These are phyloP conservation scores for Subacronicta megacephala DNA, from an alignment of 2,888 invertebrate genomes.

Conservation along the genomic window DNA sequence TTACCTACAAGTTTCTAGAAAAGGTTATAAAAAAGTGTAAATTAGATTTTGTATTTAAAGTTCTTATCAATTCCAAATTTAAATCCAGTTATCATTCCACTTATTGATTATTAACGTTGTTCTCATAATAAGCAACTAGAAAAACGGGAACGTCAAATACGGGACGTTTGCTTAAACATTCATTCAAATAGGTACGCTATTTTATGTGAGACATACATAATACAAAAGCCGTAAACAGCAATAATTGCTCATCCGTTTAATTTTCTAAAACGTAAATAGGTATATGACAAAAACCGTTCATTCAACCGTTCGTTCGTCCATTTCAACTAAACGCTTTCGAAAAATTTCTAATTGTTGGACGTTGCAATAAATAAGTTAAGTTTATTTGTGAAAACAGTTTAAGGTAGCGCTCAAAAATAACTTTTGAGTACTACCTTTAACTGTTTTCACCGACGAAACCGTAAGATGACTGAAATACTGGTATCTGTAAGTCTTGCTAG, in stretches of 20 bases:
- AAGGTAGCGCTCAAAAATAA: too few species aligned
- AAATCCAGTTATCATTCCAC: background rate
- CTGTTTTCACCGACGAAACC: background rate
- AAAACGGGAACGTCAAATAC: constrained; percentile 7
- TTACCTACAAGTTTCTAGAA: background rate
- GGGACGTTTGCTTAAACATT: constrained; percentile 4
- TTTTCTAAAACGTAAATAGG: constrained; percentile 14
- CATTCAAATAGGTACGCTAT: background rate
- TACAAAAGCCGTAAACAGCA: constrained; percentile 7
- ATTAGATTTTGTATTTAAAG: background rate
- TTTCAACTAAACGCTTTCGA: constrained; percentile 22
- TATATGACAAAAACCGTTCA: constrained; percentile 12
- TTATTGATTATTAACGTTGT: background rate
- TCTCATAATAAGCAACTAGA: background rate
- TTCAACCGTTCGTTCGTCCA: constrained; percentile 4
- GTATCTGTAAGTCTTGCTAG: too few species aligned
- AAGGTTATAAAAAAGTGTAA: too few species aligned
- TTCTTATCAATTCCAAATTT: background rate
- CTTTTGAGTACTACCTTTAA: background rate
- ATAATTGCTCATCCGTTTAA: constrained; percentile 6
- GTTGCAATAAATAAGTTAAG: constrained; percentile 3
- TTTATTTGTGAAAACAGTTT: background rate
- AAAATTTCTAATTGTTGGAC: constrained; percentile 10
- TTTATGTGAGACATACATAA: constrained; percentile 8
- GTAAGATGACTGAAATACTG: background rate